Percentiles rank a stretch among this genome's conserved stretches.
phyloP scores from a whole-genome alignment of 2,797 vertebrate genomes.

The Microchirus variegatus region DNA sequence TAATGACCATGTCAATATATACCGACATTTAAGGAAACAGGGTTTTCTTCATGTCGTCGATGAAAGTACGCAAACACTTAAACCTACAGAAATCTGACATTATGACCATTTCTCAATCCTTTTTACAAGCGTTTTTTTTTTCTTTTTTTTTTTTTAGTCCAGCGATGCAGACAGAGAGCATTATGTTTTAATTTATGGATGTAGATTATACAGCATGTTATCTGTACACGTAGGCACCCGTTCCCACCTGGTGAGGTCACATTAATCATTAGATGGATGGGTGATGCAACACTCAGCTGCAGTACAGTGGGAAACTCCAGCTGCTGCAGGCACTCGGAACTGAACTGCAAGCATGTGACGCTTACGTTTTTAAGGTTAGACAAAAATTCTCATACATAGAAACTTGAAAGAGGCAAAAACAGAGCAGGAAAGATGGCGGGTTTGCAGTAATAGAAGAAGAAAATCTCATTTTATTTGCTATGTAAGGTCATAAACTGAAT shows the following conservation, averaged over 20 bases:
- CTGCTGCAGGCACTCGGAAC: conserved; percentile 36
- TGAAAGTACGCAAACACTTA: too few species aligned
- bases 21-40: neutral
- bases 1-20: neutral
- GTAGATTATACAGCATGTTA: conserved; percentile 36
- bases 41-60: too few species aligned
- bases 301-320: conserved; percentile 54
- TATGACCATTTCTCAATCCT: neutral
- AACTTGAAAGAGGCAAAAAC: conserved; percentile 10
- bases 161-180: neutral
- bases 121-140: neutral
- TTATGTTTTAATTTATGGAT: conserved; percentile 21
- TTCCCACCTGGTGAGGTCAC: conserved; percentile 47
- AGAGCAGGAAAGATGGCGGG: neutral
- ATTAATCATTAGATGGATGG: conserved; percentile 67
- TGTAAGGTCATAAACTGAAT: neutral
- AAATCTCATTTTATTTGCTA: too few species aligned
- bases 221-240: conserved; percentile 55
- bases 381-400: neutral
- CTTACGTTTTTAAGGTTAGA: conserved; percentile 22
- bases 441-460: neutral
- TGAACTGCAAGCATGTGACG: conserved; percentile 29
- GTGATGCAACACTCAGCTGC: conserved; percentile 57
- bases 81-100: too few species aligned
- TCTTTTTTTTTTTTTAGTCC: neutral